phyloP scores from a whole-genome alignment of 2,888 invertebrate species.

The Dasysyrphus tricinctus region DNA sequence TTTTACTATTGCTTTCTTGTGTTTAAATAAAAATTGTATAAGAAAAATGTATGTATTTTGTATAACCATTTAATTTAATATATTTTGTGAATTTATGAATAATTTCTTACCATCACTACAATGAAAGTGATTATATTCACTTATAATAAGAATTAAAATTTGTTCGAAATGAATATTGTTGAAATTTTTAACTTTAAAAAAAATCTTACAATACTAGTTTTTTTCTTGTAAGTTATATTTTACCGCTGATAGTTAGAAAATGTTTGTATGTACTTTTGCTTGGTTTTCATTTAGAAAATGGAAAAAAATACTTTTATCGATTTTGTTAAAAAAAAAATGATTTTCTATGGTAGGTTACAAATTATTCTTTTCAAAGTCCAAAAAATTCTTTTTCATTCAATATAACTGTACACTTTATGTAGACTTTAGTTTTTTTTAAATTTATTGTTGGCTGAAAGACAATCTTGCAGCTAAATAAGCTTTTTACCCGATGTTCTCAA shows the following conservation, averaged over 20 bases:
- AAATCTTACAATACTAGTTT: conserved; percentile 19
- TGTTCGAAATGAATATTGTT: conserved; percentile 45
- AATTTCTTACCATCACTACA: conserved; percentile 5
- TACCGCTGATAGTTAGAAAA: neutral
- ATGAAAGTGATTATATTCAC: neutral
- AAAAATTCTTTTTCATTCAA: no score
- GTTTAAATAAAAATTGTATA: conserved; percentile 4
- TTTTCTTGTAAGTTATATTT: neutral
- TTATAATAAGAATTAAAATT: neutral
- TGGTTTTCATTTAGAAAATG: conserved; percentile 68
- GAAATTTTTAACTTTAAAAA: conserved; percentile 45
- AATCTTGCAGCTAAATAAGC: no score
- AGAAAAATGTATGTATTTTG: conserved; percentile 26
- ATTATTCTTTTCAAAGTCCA: no score
- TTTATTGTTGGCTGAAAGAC: no score
- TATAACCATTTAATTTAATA: no score
- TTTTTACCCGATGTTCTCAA: no score
- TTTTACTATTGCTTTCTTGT: conserved; percentile 38
- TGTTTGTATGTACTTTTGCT: conserved; percentile 55
- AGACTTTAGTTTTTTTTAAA: no score
- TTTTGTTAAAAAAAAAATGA: neutral
- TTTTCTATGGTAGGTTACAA: no score
- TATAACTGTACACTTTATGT: no score
- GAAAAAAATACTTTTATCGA: conserved; percentile 49
- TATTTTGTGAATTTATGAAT: conserved; percentile 20